Evolutionary conservation across 2,113 vertebrate genomes (phyloP), one percentile per base, ranked within the genome.

Genomic region (Gallinago paraguaiae): DNA sequence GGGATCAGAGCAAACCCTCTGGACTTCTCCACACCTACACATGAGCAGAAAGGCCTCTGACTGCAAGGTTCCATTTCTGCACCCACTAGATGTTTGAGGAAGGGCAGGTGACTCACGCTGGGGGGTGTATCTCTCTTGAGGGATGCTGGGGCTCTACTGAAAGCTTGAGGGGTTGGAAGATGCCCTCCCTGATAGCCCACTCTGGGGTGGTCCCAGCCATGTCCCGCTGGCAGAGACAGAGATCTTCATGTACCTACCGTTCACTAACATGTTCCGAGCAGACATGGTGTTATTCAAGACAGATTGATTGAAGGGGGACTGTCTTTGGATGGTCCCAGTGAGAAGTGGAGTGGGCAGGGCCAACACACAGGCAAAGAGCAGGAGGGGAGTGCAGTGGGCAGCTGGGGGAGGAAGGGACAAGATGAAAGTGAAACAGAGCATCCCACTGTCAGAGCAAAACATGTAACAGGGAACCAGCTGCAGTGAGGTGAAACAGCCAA

Each of bases 311-410:
- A 43, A 50, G 64, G 23, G 20, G 37, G 37, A 19, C 8, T 1
- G 35, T 43, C 17, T 68, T 57, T 56, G 41, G 60, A 7, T 4
- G 31, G 7, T 68, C 4, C 1, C 7, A 14, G 68, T 14, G 37
- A 94, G 54, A 69, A 33, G 33, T 24, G 65, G 53, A 19, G 59
- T 53, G 43, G 83, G 61, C 72, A 88, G 61, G 43, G 74, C 43
- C 68, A 94, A 28, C 48, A 88, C 37, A 17, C 56, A 88, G 74
- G 79, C 50, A 13, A 88, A 79, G 67, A 94, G 30, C 43, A 91
- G 83, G n/a, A 93, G 51, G 13, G 64, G 39, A 86, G 37, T 1
- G 1, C 76, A 10, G 25, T 15, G 63, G 64, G 22, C 25, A 48
- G 37, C 86, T 90, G 87, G 14, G 20, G 57, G 41, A 80, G 56